Evolutionary conservation across 2,888 invertebrate genomes (phyloP).

Genomic region (Plagodis dolabraria): DNA sequence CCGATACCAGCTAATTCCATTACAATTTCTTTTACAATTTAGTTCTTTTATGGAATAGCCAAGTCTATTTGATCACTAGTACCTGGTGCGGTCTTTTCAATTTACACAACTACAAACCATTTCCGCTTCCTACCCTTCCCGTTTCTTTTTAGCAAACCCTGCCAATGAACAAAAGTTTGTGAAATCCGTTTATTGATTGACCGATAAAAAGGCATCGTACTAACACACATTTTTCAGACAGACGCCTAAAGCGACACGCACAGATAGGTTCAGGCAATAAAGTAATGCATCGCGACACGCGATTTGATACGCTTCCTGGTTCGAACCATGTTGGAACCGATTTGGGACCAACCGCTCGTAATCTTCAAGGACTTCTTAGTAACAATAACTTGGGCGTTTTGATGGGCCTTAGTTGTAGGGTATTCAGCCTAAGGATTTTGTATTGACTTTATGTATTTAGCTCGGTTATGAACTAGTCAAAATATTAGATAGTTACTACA

Average conservation of each 20-base stretch:
- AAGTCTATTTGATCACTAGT: too few relatives aligned
- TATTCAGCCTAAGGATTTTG: too few relatives aligned
- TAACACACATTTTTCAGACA: constrained; percentile 61
- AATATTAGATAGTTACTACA: too few relatives aligned
- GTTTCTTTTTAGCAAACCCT: constrained; percentile 5
- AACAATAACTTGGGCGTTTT: constrained; percentile 50
- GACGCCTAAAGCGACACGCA: constrained; percentile 65
- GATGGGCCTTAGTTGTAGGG: constrained; percentile 32
- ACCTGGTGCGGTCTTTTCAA: too few relatives aligned
- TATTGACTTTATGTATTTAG: constrained; percentile 7
- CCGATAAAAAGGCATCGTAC: constrained; percentile 61
- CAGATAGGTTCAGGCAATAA: constrained; percentile 41
- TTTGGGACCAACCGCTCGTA: constrained; percentile 44
- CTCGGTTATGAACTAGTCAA: too few relatives aligned
- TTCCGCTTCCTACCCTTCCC: constrained; percentile 7
- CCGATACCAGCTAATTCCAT: too few relatives aligned
- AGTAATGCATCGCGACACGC: constrained; percentile 64
- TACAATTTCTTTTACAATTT: too few relatives aligned
- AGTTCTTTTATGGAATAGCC: too few relatives aligned
- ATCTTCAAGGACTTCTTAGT: constrained; percentile 67
- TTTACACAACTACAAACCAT: background rate
- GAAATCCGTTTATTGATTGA: constrained; percentile 54
- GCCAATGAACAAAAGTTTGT: constrained; percentile 30
- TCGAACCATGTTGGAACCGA: constrained; percentile 35
- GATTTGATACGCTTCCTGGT: constrained; percentile 68